Conservation (phyloP, 2,113 vertebrate genomes). For the Climacteris rufus region DNA sequence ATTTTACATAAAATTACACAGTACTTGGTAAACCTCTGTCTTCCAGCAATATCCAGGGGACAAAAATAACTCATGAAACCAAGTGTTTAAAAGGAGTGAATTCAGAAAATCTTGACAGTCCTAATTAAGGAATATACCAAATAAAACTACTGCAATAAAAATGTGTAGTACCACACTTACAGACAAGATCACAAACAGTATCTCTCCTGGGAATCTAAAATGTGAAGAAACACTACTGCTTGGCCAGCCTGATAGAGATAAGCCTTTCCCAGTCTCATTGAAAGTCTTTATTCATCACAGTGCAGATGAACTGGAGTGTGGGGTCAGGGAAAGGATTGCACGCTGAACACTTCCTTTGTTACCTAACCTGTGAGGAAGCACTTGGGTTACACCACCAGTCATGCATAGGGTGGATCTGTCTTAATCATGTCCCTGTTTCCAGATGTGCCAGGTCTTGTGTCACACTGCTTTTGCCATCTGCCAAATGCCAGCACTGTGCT, state of each 20-base stretch:
- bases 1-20: conserved; percentile 24
- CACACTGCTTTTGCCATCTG: accelerated
- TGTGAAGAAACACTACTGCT: not conserved
- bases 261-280: not conserved
- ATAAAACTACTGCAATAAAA: not conserved
- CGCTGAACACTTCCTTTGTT: not conserved
- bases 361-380: not conserved
- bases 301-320: not conserved
- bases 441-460: not conserved
- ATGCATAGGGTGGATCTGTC: not conserved
- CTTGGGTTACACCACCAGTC: not conserved
- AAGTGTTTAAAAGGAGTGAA: not conserved
- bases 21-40: not conserved
- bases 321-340: not conserved
- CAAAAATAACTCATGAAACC: not conserved
- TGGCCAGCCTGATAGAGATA: not conserved
- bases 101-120: not conserved
- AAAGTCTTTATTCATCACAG: not conserved
- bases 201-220: not conserved
- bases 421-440: not conserved
- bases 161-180: not conserved
- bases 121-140: not conserved
- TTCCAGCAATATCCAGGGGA: not conserved
- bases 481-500: not conserved
- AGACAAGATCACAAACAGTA: not conserved